These are phyloP conservation scores for Spilarctia lutea DNA, from an alignment of 2,888 invertebrate genomes.

Conservation along the genomic window DNA sequence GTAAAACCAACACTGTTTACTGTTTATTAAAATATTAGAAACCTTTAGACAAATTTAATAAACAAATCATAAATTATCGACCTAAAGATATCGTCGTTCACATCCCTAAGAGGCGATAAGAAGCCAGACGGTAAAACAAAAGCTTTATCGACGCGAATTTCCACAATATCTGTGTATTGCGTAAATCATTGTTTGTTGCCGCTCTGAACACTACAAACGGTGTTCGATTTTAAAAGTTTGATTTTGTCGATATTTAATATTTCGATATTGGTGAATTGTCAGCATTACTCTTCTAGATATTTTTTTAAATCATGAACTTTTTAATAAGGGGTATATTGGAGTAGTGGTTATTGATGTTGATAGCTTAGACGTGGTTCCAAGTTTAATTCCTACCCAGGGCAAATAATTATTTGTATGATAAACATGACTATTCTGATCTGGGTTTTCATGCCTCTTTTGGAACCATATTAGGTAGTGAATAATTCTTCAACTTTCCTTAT, in stretches of 20 bases:
- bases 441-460: too few species aligned
- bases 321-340: too few species aligned
- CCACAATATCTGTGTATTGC: conserved; percentile 52
- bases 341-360: too few species aligned
- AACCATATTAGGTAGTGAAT: too few species aligned
- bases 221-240: conserved; percentile 46
- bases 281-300: conserved; percentile 13
- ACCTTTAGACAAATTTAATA: conserved; percentile 18
- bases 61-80: conserved; percentile 33
- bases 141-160: conserved; percentile 55
- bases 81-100: conserved; percentile 37
- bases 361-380: too few species aligned
- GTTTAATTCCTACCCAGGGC: too few species aligned
- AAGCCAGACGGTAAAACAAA: conserved; percentile 52
- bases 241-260: conserved; percentile 51
- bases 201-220: conserved; percentile 40
- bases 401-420: too few species aligned
- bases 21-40: conserved; percentile 7
- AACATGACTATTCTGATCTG: too few species aligned
- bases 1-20: too few species aligned
- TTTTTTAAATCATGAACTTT: not conserved
- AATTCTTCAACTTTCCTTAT: too few species aligned
- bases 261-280: conserved; percentile 33
- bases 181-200: conserved; percentile 57
- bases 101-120: conserved; percentile 54